Conservation (phyloP, 2,797 vertebrate species). For the Micropoecilia bifurca region DNA sequence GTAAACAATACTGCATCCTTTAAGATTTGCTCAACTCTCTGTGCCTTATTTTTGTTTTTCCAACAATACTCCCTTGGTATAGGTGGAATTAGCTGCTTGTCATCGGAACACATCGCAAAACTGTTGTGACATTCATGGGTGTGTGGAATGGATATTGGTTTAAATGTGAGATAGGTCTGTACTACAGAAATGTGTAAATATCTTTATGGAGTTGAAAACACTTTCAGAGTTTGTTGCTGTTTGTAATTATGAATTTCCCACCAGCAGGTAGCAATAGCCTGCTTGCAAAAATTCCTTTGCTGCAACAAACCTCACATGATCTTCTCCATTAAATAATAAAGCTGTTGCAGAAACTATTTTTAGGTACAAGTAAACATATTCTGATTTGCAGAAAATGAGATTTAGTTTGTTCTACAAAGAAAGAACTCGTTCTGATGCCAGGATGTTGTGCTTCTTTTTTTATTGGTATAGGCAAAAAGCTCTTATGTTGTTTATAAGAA, state of each 20-base stretch:
- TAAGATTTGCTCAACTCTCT: not conserved
- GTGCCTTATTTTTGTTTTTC: slow-evolving; percentile 5
- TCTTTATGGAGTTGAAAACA: not conserved
- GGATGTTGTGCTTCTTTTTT: not conserved
- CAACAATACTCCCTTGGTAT: not conserved
- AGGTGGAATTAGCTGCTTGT: not conserved
- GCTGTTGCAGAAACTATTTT: not conserved
- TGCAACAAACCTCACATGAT: not conserved
- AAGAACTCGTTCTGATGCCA: not conserved
- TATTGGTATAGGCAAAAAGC: not conserved
- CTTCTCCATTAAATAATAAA: not conserved
- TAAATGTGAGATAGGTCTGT: not conserved
- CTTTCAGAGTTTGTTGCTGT: not conserved
- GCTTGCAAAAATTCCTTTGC: not conserved
- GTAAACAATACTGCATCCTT: not conserved
- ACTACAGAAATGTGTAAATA: not conserved
- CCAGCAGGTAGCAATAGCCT: not conserved
- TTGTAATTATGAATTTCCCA: not conserved
- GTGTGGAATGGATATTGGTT: too few species aligned
- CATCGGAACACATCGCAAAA: not conserved
- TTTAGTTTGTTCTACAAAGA: not conserved
- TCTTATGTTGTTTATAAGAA: not conserved
- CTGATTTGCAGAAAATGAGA: not conserved
- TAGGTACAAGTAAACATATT: not conserved
- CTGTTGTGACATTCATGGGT: not conserved